phyloP scores from a whole-genome alignment of 1,140 invertebrate species.

The Drosophila ananassae region DNA sequence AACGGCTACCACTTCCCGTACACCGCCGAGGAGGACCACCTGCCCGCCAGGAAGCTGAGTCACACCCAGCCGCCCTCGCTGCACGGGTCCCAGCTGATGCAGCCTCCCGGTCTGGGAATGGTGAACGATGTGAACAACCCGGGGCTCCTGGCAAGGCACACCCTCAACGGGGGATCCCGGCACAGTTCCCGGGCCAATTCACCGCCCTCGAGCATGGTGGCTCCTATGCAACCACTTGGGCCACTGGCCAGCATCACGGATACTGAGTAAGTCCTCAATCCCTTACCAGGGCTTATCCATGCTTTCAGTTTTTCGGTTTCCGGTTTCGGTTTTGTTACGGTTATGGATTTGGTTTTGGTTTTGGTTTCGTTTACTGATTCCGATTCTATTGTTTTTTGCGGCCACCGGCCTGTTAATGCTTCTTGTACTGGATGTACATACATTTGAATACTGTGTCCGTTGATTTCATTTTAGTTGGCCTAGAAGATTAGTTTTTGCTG shows the following conservation, averaged over 20 bases:
- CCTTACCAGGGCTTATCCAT: not conserved
- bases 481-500: constrained; percentile 47
- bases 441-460: constrained; percentile 21
- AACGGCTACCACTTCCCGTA: constrained; percentile 92
- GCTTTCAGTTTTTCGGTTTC: constrained; percentile 11
- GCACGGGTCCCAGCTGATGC: constrained; percentile 81
- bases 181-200: constrained; percentile 76
- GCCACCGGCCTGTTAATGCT: constrained; percentile 40
- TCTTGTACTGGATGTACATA: constrained; percentile 56
- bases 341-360: constrained; percentile 13
- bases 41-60: constrained; percentile 84
- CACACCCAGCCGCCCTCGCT: constrained; percentile 59
- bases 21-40: constrained; percentile 86
- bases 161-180: constrained; percentile 83
- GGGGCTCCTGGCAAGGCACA: constrained; percentile 83
- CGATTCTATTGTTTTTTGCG: constrained; percentile 23
- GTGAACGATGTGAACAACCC: constrained; percentile 86
- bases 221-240: constrained; percentile 85
- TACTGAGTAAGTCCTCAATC: constrained; percentile 85
- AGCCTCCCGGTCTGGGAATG: constrained; percentile 50
- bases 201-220: constrained; percentile 76
- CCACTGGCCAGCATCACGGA: constrained; percentile 87
- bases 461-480: constrained; percentile 44
- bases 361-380: constrained; percentile 20
- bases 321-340: constrained; percentile 16